Evolutionary conservation across 2,888 invertebrate species (phyloP), one percentile per base, ranked within the genome.

Genomic region (Uropetala carovei): DNA sequence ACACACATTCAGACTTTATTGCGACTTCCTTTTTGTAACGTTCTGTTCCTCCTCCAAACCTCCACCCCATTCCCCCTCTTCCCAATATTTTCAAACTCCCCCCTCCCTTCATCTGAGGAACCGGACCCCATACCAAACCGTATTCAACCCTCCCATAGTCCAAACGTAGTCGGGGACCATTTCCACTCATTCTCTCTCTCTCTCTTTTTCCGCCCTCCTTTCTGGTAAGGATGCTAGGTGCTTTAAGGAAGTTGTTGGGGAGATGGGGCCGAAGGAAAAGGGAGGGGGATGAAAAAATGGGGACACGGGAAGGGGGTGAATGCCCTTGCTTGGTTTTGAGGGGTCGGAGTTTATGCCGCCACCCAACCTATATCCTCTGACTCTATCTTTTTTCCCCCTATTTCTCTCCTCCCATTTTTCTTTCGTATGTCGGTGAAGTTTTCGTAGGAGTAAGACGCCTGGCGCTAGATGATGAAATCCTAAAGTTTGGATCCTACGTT

Each of bases 11-110:
- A 43, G 83, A 75, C 75, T 75, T 75, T 75, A 75, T 75, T 57
- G 83, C 83, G 60, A 86, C 86, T 86, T 86, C 86, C 75, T 75
- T 27, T 43, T 14, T 11, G 57, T 85, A 14, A 85, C 85, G n/a
- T 85, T 58, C 22, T 58, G n/a, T 59, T 9, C 11, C 4, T 43
- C n/a, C 10, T 0, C 82, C 27, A 75, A n/a, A n/a, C n/a, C n/a
- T n/a, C n/a, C n/a, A 11, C 16, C 82, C 82, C 30, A 0, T 4
- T 30, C 14, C n/a, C 30, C 86, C 27, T 13, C 27, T 60, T 59
- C 16, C 86, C 59, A n/a, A 59, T 22, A 86, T 22, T 27, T 22
- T 16, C n/a, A 22, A 22, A 27, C 85, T 85, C 86, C 60, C 57
- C n/a, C n/a, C n/a, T n/a, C n/a, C n/a, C n/a, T n/a, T 57, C 57